Evolutionary conservation across 1,140 invertebrate genomes (phyloP).

Genomic region (Mamestra configurata): DNA sequence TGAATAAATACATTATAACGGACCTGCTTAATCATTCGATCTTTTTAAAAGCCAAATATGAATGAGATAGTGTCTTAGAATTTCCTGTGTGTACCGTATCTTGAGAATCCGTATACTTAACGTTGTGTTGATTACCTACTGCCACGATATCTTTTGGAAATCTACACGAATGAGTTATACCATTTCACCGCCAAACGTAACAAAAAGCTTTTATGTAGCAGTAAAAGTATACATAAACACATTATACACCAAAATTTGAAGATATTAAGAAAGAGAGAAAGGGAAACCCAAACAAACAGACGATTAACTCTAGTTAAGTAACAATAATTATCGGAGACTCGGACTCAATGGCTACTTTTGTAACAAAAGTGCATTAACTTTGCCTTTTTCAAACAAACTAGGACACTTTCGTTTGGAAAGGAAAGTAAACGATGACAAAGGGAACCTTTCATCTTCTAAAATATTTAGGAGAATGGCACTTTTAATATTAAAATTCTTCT

Average conservation of each 20-base stretch:
- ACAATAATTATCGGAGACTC: slow-evolving; percentile 25
- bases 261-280: slow-evolving; percentile 14
- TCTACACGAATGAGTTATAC: neutral
- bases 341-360: slow-evolving; percentile 31
- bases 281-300: slow-evolving; percentile 17
- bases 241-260: slow-evolving; percentile 12
- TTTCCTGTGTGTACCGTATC: neutral
- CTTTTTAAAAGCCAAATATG: slow-evolving; percentile 6
- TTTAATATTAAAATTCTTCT: neutral
- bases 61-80: slow-evolving; percentile 9
- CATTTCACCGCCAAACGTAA: neutral
- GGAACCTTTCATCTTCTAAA: slow-evolving; percentile 53
- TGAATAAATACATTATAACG: slow-evolving; percentile 8
- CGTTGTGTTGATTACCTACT: neutral
- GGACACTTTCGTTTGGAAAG: slow-evolving; percentile 78
- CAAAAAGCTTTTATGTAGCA: slow-evolving; percentile 11
- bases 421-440: slow-evolving; percentile 67
- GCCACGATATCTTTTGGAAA: neutral
- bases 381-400: slow-evolving; percentile 71
- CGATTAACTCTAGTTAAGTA: slow-evolving; percentile 29
- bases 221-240: neutral
- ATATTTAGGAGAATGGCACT: slow-evolving; percentile 13
- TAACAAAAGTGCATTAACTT: slow-evolving; percentile 59
- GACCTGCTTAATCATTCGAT: neutral
- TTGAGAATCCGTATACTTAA: slow-evolving; percentile 12